Evolutionary conservation across 2,797 vertebrate genomes (phyloP), one percentile per base, ranked within the genome.

Genomic region (Phrynocephalus guinanensis): DNA sequence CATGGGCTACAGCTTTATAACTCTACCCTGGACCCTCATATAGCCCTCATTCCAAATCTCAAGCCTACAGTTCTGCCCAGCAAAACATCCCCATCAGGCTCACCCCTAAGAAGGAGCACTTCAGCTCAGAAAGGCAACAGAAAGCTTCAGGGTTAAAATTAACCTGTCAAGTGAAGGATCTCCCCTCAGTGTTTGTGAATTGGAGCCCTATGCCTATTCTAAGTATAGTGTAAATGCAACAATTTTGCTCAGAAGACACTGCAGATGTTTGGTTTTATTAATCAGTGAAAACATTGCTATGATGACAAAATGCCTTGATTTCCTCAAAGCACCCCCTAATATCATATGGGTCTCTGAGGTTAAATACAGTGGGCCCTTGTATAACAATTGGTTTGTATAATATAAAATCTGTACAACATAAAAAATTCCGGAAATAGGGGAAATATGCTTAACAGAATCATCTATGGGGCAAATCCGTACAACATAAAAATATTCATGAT

Each of bases 1-100:
- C 75, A 33, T 83, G 66, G 66, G 86, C 81, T 87, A 78, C 83
- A 83, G 71, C 81, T 75, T 83, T 87, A 78, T 70, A 78, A 56
- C 67, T 83, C 48, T 78, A 71, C 30, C 38, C 56, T 84, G 79
- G 75, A 84, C 87, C 76, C n/a, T 71, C 30, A 83, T 70, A 16
- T 15, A 78, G 81, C 66, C 66, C 16, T 83, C 81, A 24, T 83
- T 79, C 50, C 48, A 22, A 83, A 78, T 60, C 63, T 83, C 80
- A 83, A 70, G 66, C 72, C 13, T 79, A 66, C 86, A 87, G 70
- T 87, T 38, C 72, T 87, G 66, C 44, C 80, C 48, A 44, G 80
- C 73, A 77, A 82, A 87, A 82, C 80, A 82, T 50, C 76, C 15
- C 33, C 63, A 76, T 70, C 80, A 77, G 52, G 52, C 79, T 20